These are phyloP conservation scores for Cetonia aurata DNA, from an alignment of 2,888 invertebrate species.

Conservation along the genomic window DNA sequence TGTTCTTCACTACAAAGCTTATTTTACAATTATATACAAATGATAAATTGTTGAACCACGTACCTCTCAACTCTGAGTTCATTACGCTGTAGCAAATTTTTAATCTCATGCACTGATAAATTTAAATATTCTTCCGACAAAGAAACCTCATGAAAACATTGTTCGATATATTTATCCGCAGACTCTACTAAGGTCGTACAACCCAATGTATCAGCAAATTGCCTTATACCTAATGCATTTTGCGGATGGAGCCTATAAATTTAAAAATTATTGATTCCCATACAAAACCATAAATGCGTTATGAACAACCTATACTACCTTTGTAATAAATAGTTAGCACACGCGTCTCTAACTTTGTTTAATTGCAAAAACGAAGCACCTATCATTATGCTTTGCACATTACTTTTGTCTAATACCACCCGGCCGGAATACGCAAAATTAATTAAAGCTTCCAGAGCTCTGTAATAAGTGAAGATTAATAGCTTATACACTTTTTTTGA, in stretches of 20 bases:
- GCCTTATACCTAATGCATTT: slow-evolving; percentile 83
- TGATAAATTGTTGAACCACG: slow-evolving; percentile 12
- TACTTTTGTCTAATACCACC: slow-evolving; percentile 80
- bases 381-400: slow-evolving; percentile 87
- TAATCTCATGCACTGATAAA: slow-evolving; percentile 73
- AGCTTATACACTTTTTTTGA: background rate
- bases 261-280: background rate
- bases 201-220: slow-evolving; percentile 84
- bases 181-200: slow-evolving; percentile 79
- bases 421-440: slow-evolving; percentile 89
- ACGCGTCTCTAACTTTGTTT: slow-evolving; percentile 83
- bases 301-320: slow-evolving; percentile 66
- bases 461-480: slow-evolving; percentile 62
- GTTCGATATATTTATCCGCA: slow-evolving; percentile 84
- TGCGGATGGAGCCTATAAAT: slow-evolving; percentile 77
- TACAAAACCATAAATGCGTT: background rate
- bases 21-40: slow-evolving; percentile 3
- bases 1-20: slow-evolving; percentile 74
- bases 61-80: slow-evolving; percentile 78
- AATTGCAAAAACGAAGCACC: slow-evolving; percentile 87
- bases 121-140: slow-evolving; percentile 82
- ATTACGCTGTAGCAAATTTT: slow-evolving; percentile 79
- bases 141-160: slow-evolving; percentile 83
- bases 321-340: slow-evolving; percentile 83
- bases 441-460: slow-evolving; percentile 84